Evolutionary conservation across 2,888 invertebrate genomes (phyloP), one percentile per base, ranked within the genome.

Genomic region (Dimorphilus gyrociliatus): DNA sequence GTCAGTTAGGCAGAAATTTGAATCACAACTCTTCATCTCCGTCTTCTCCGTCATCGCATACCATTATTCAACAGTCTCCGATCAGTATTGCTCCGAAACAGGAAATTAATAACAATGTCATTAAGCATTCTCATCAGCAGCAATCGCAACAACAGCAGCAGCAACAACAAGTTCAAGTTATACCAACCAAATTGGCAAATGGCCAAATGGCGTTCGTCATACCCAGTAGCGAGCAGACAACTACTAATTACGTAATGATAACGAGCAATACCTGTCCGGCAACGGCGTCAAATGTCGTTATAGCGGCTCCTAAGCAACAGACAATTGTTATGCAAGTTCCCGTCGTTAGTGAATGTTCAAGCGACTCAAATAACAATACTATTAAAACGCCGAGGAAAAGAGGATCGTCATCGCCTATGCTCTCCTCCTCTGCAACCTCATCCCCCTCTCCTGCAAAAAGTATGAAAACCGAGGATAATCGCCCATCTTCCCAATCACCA

Each of bases 121-220:
- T 25, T 2, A 14, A 10, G 15, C 12, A 10, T 10, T 17, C 25
- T n/a, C n/a, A n/a, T n/a, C n/a, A n/a, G n/a, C n/a, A n/a, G n/a
- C n/a, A n/a, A n/a, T n/a, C n/a, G n/a, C n/a, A n/a, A n/a, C n/a
- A n/a, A n/a, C n/a, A n/a, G n/a, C n/a, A n/a, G n/a, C n/a, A n/a
- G n/a, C n/a, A n/a, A n/a, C n/a, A n/a, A n/a, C n/a, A 27, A 3
- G 21, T 49, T 15, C 47, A 47, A 30, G 23, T 48, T 13, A 27
- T 48, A 2, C 46, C 47, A 6, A 43, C 41, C 2, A 39, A 40
- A 25, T 16, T 45, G 8, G 27, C 43, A 12, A 29, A 35, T 6
- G 48, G 47, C 13, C 45, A 48, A 19, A 34, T 46, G 14, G 47
- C 46, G 1, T 46, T 47, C 27, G 39, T 49, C 8, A 27, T 50